These are phyloP conservation scores for Radopholus similis DNA, from an alignment of 1,140 invertebrate species.

Conservation along the genomic window DNA sequence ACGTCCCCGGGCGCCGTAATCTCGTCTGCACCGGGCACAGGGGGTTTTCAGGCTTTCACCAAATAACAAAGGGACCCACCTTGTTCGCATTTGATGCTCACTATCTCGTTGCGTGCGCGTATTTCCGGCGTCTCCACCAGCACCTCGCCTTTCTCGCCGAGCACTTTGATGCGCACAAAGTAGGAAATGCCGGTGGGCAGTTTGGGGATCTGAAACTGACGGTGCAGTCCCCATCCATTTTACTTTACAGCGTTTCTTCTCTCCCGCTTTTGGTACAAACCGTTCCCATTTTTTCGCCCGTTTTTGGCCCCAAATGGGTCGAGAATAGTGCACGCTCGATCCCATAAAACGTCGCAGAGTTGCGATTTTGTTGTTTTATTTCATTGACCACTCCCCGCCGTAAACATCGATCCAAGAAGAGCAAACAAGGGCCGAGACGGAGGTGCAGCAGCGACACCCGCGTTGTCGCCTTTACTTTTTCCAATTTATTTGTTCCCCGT, in stretches of 20 bases:
- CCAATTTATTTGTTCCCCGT: neutral
- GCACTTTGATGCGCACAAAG: slow-evolving; percentile 59
- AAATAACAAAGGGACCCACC: too few relatives aligned
- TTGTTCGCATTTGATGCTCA: slow-evolving; percentile 57
- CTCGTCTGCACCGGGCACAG: too few relatives aligned
- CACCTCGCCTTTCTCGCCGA: slow-evolving; percentile 57
- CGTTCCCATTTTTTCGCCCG: neutral
- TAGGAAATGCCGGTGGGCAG: slow-evolving; percentile 59
- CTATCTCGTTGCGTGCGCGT: slow-evolving; percentile 58
- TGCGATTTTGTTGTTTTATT: neutral
- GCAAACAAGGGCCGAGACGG: too few relatives aligned
- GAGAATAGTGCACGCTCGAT: neutral
- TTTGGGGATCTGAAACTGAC: slow-evolving; percentile 50
- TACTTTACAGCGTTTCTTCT: too few relatives aligned
- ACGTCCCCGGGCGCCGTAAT: slow-evolving; percentile 56
- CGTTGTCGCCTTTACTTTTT: neutral
- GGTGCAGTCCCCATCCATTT: too few relatives aligned
- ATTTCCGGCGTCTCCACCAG: slow-evolving; percentile 60
- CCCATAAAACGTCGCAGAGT: neutral
- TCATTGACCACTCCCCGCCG: neutral
- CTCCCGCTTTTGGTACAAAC: neutral
- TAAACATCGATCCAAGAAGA: neutral
- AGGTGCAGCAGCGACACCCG: too few relatives aligned
- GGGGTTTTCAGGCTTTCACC: slow-evolving; percentile 35
- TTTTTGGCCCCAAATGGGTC: neutral